A percentile compares a stretch with the other conserved stretches of the same genome.
These are phyloP conservation scores for Agrotis clavis DNA, from an alignment of 2,888 invertebrate species.

Conservation along the genomic window DNA sequence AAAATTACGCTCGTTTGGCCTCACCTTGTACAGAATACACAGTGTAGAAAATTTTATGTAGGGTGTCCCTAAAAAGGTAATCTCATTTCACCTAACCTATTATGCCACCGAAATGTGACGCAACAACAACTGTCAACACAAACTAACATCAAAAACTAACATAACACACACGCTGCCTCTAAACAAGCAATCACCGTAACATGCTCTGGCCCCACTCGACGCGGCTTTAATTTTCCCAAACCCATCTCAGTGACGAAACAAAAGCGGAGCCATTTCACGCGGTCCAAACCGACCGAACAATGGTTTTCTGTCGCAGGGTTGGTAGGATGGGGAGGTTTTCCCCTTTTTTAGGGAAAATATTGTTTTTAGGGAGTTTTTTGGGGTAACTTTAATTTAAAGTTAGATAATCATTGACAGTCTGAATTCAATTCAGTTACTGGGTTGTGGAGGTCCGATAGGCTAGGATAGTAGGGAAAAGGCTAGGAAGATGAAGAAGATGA, in stretches of 20 bases:
- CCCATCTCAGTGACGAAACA: conserved; percentile 86
- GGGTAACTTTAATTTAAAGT: no score
- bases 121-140: conserved; percentile 28
- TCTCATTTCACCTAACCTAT: conserved; percentile 5
- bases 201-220: conserved; percentile 77
- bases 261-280: conserved; percentile 88
- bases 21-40: no score
- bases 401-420: no score
- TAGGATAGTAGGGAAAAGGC: no score
- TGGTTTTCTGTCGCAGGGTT: conserved; percentile 76
- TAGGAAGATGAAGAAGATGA: no score
- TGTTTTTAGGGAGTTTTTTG: background rate
- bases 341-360: conserved; percentile 1
- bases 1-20: no score
- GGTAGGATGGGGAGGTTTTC: background rate
- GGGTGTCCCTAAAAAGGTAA: background rate
- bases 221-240: conserved; percentile 88
- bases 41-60: no score
- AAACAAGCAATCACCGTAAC: conserved; percentile 88
- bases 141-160: conserved; percentile 61
- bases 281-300: conserved; percentile 89
- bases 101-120: conserved; percentile 2
- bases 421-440: no score
- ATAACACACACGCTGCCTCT: conserved; percentile 68
- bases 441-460: no score